Conservation (phyloP, 2,888 invertebrate genomes). For the Eristalinus aeneus region DNA sequence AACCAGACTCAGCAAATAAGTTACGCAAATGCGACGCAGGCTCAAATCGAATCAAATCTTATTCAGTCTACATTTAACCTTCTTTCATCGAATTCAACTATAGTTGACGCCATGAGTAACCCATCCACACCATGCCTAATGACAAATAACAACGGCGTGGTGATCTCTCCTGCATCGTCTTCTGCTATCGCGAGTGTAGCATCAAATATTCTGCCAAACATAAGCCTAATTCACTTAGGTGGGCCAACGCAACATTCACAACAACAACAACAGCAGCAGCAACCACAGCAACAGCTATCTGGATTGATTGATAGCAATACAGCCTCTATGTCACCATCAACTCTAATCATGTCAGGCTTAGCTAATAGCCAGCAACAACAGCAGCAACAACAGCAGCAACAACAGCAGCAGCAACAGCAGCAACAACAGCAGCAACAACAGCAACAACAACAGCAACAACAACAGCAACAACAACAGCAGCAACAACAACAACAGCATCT, state of each 20-base stretch:
- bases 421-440: too few relatives aligned
- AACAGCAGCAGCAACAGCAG: too few relatives aligned
- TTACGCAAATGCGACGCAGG: not conserved
- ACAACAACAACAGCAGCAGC: slow-evolving; percentile 13
- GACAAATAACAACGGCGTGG: slow-evolving; percentile 44
- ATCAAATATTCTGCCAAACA: slow-evolving; percentile 55
- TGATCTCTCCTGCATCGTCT: slow-evolving; percentile 41
- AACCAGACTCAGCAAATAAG: slow-evolving; percentile 15
- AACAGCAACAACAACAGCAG: slow-evolving; percentile 14
- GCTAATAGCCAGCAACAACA: not conserved
- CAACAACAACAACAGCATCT: slow-evolving; percentile 39
- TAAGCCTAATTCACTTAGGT: slow-evolving; percentile 54
- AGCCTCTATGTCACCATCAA: slow-evolving; percentile 7
- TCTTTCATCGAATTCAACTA: slow-evolving; percentile 20
- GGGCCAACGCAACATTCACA: slow-evolving; percentile 25
- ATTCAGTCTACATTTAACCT: slow-evolving; percentile 47
- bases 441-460: not conserved
- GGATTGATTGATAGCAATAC: slow-evolving; percentile 20
- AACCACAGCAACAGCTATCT: slow-evolving; percentile 15
- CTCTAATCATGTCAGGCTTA: slow-evolving; percentile 8
- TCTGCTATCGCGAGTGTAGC: slow-evolving; percentile 6
- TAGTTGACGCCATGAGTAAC: slow-evolving; percentile 2
- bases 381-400: too few relatives aligned
- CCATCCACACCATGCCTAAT: slow-evolving; percentile 17
- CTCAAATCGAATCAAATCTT: slow-evolving; percentile 42